These are phyloP conservation scores for Neoniphon sammara DNA, from an alignment of 2,797 vertebrate genomes.

Conservation along the genomic window DNA sequence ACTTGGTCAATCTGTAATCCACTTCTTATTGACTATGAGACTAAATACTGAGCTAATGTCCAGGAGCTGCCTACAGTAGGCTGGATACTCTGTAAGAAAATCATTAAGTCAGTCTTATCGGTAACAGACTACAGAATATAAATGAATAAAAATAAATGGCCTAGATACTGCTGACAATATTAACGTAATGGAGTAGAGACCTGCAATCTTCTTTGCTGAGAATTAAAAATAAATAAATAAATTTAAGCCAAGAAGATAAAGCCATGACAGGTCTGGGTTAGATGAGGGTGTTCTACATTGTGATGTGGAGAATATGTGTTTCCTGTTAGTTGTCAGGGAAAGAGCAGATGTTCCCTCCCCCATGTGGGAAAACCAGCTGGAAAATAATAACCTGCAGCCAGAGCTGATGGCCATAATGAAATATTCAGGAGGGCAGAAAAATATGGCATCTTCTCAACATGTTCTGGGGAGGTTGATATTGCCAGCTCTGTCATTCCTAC, in stretches of 20 bases:
- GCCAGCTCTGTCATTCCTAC: conserved; percentile 8
- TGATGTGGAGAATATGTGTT: conserved; percentile 43
- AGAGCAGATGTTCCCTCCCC: conserved; percentile 58
- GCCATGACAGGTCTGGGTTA: conserved; percentile 36
- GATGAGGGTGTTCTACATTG: conserved; percentile 52
- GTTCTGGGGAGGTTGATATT: conserved; percentile 20
- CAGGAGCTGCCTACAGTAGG: conserved; percentile 23
- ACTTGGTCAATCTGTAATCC: conserved; percentile 36
- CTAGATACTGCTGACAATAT: conserved; percentile 30
- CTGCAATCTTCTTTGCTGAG: conserved; percentile 37
- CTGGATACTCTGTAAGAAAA: conserved; percentile 10
- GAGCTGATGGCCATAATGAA: conserved; percentile 47
- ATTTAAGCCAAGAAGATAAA: conserved; percentile 40
- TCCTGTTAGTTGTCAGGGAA: conserved; percentile 66
- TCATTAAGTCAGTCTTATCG: conserved; percentile 29
- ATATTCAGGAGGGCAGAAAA: conserved; percentile 52
- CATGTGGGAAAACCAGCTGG: conserved; percentile 51
- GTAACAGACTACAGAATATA: conserved; percentile 14
- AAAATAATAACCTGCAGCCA: conserved; percentile 61
- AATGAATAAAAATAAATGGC: conserved; percentile 10
- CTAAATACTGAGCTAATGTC: conserved; percentile 20
- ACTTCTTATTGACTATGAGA: conserved; percentile 15
- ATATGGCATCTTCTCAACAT: conserved; percentile 27
- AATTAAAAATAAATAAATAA: conserved; percentile 29
- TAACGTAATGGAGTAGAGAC: conserved; percentile 41